Evolutionary conservation across 2,888 invertebrate genomes (phyloP).

Genomic region (Drosophila stalkeri): DNA sequence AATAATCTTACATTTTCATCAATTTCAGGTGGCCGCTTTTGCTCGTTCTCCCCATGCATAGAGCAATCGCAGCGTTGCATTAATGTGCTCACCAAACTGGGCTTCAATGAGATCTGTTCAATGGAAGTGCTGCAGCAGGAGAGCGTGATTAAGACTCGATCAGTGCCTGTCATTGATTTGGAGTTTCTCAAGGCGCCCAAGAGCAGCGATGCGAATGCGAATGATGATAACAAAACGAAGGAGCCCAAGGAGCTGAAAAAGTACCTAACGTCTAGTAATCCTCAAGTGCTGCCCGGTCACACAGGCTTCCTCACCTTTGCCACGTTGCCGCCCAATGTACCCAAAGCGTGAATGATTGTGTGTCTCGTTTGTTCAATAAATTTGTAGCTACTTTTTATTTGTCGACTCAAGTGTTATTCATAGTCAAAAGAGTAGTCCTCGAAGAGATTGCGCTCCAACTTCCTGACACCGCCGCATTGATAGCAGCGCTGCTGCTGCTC

Average conservation of each 20-base stretch:
- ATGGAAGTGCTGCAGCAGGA: conserved; percentile 94
- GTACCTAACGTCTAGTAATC: conserved; percentile 89
- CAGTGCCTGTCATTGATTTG: conserved; percentile 89
- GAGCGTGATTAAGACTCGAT: conserved; percentile 89
- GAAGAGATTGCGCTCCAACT: conserved; percentile 53
- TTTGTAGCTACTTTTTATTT: conserved; percentile 36
- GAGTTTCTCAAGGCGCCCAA: conserved; percentile 87
- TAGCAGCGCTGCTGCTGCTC: conserved; percentile 63
- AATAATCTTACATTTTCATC: neutral
- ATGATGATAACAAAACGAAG: conserved; percentile 64
- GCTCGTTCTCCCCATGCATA: conserved; percentile 99
- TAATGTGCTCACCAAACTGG: conserved; percentile 88
- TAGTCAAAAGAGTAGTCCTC: conserved; percentile 55
- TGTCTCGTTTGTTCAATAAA: conserved; percentile 54
- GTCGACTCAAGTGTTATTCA: conserved; percentile 50
- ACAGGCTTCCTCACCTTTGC: conserved; percentile 98
- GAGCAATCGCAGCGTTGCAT: conserved; percentile 98
- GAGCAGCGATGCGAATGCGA: conserved; percentile 41
- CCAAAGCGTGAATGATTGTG: conserved; percentile 50
- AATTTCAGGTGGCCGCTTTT: conserved; percentile 94
- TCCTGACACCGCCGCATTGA: conserved; percentile 66
- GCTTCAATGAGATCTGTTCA: conserved; percentile 94
- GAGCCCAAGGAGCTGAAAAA: conserved; percentile 86
- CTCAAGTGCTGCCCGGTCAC: conserved; percentile 93
- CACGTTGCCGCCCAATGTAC: conserved; percentile 89